Percentiles rank a stretch among this genome's conserved stretches.
Evolutionary conservation across 2,888 invertebrate genomes (phyloP).

Genomic region (Cynaeus angustus): DNA sequence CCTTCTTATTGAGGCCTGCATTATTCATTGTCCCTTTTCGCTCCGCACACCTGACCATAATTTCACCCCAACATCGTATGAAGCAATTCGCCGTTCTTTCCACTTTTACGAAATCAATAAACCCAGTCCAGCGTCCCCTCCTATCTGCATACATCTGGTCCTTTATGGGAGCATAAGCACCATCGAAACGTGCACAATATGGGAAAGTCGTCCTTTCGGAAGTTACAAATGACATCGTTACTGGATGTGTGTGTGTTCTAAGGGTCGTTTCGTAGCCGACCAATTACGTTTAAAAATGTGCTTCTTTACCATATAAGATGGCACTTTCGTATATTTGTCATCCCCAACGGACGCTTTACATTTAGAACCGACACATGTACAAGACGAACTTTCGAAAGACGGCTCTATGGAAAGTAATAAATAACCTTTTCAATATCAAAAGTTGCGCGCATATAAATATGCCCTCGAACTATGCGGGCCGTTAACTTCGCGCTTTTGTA

Average conservation of each 20-base stretch:
- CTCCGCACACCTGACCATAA: constrained; percentile 5
- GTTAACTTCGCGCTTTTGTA: constrained; percentile 24
- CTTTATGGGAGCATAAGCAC: constrained; percentile 53
- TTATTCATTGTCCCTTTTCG: not conserved
- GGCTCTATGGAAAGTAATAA: constrained; percentile 54
- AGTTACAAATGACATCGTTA: constrained; percentile 65
- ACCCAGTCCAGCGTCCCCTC: constrained; percentile 32
- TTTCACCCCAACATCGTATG: constrained; percentile 9
- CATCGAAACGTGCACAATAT: constrained; percentile 57
- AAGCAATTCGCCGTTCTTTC: constrained; percentile 14
- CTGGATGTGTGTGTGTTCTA: constrained; percentile 60
- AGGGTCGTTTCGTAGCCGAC: constrained; percentile 57
- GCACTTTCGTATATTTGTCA: constrained; percentile 63
- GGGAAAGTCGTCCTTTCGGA: constrained; percentile 56
- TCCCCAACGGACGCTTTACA: constrained; percentile 60
- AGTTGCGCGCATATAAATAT: constrained; percentile 38
- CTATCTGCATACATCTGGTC: constrained; percentile 46
- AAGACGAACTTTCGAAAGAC: constrained; percentile 53
- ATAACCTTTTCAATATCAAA: constrained; percentile 56
- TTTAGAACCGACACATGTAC: constrained; percentile 60
- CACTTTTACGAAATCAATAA: constrained; percentile 39
- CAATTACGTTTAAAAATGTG: constrained; percentile 63
- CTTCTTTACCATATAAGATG: constrained; percentile 58
- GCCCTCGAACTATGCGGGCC: constrained; percentile 34
- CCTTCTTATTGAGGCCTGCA: too few relatives aligned